These are phyloP conservation scores for Rousettus madagascariensis DNA, from an alignment of 2,797 vertebrate species.

Conservation along the genomic window DNA sequence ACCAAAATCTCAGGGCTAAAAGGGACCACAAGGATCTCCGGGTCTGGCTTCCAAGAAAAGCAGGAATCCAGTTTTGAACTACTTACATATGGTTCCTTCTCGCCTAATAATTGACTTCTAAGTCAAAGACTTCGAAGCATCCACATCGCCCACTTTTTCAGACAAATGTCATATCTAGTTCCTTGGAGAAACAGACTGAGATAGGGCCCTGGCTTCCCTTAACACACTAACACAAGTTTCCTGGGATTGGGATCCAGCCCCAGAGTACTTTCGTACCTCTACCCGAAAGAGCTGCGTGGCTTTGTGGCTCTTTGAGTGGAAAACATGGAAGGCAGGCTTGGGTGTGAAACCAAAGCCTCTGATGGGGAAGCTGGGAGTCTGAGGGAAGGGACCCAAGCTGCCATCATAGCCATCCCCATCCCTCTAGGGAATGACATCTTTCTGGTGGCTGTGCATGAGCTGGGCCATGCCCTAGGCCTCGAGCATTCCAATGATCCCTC, in stretches of 20 bases:
- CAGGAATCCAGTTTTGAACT: not conserved
- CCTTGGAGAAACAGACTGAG: not conserved
- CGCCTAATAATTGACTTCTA: not conserved
- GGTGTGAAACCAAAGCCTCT: not conserved
- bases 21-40: not conserved
- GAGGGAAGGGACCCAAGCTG: not conserved
- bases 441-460: slow-evolving; percentile 93
- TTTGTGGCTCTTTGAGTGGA: not conserved
- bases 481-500: slow-evolving; percentile 93
- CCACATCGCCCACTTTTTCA: not conserved
- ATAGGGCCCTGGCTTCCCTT: not conserved
- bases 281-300: not conserved
- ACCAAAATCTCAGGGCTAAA: not conserved
- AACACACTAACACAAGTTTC: not conserved
- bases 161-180: not conserved
- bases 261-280: not conserved
- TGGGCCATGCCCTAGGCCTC: slow-evolving; percentile 94
- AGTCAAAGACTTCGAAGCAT: not conserved
- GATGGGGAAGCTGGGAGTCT: not conserved
- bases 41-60: slow-evolving; percentile 17
- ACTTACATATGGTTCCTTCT: not conserved
- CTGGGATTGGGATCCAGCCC: not conserved
- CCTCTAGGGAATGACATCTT: slow-evolving; percentile 93
- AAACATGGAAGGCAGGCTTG: not conserved
- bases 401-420: not conserved